Evolutionary conservation across 2,888 invertebrate species (phyloP).

Genomic region (Habroteleia sp.): DNA sequence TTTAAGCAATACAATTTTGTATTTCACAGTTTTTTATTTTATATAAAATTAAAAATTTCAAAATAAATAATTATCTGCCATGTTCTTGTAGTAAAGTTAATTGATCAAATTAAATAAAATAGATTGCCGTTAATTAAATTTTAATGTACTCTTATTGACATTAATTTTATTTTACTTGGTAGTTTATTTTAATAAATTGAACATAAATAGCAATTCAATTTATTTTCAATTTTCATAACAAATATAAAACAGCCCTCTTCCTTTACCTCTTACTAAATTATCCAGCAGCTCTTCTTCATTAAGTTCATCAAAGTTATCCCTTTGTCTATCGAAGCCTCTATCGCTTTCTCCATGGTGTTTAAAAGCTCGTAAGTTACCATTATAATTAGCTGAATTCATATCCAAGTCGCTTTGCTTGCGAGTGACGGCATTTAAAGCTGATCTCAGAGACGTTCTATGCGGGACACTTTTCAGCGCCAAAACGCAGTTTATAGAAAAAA

Average conservation of each 20-base stretch:
- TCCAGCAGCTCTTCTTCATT: conserved; percentile 70
- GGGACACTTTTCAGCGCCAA: conserved; percentile 65
- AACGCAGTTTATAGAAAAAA: conserved; percentile 64
- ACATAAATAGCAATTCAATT: too few relatives aligned
- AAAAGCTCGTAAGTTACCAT: conserved; percentile 72
- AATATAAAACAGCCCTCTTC: too few relatives aligned
- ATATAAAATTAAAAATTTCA: too few relatives aligned
- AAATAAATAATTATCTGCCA: too few relatives aligned
- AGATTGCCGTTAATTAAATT: too few relatives aligned
- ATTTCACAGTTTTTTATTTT: too few relatives aligned
- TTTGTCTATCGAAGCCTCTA: conserved; percentile 68
- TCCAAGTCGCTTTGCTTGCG: conserved; percentile 80
- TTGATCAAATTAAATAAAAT: too few relatives aligned
- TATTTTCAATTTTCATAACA: neutral
- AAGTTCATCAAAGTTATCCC: conserved; percentile 66
- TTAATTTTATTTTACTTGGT: too few relatives aligned
- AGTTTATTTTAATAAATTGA: too few relatives aligned
- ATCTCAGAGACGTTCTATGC: conserved; percentile 76
- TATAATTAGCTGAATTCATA: conserved; percentile 70
- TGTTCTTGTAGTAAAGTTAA: too few relatives aligned
- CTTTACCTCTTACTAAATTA: conserved; percentile 42
- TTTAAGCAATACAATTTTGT: too few relatives aligned
- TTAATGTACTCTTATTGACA: too few relatives aligned
- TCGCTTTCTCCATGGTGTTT: conserved; percentile 71
- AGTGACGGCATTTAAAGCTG: conserved; percentile 81